A percentile compares a stretch with the other conserved stretches of the same genome.
phyloP scores from a whole-genome alignment of 2,888 invertebrate genomes.

The Limnephilus rhombicus region DNA sequence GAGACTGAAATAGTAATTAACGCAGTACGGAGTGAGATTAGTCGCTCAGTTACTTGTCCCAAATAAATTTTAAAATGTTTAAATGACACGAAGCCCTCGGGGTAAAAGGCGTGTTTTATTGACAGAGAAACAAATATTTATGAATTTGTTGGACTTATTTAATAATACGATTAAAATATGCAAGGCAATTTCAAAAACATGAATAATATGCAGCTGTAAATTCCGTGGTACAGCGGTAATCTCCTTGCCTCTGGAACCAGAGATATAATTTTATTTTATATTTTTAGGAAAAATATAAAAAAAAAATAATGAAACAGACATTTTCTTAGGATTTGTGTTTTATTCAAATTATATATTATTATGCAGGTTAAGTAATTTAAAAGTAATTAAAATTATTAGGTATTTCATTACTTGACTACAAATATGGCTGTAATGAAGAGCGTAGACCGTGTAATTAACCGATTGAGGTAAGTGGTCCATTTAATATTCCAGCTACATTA shows the following conservation, averaged over 20 bases:
- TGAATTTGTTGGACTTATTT: too few species aligned
- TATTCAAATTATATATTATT: background rate
- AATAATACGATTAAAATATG: background rate
- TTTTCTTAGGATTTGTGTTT: background rate
- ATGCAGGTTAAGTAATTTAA: too few species aligned
- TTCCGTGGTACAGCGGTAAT: background rate
- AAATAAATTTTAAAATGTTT: conserved; percentile 22
- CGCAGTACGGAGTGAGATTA: conserved; percentile 24
- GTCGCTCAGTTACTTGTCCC: background rate
- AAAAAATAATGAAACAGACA: background rate
- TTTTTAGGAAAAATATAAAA: background rate
- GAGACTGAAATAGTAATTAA: conserved; percentile 61
- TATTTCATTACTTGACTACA: too few species aligned
- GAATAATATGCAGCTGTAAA: background rate
- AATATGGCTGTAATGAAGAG: background rate
- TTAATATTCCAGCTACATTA: conserved; percentile 38
- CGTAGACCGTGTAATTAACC: too few species aligned
- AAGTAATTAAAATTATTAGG: too few species aligned
- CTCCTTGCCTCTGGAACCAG: background rate
- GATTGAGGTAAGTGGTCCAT: background rate
- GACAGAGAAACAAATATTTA: background rate
- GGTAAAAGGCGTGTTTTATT: conserved; percentile 25
- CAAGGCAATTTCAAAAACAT: background rate
- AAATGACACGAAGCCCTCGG: conserved; percentile 13
- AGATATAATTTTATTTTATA: background rate